These are phyloP conservation scores for Pseudomugil gertrudae DNA, from an alignment of 2,797 vertebrate genomes.

Conservation along the genomic window DNA sequence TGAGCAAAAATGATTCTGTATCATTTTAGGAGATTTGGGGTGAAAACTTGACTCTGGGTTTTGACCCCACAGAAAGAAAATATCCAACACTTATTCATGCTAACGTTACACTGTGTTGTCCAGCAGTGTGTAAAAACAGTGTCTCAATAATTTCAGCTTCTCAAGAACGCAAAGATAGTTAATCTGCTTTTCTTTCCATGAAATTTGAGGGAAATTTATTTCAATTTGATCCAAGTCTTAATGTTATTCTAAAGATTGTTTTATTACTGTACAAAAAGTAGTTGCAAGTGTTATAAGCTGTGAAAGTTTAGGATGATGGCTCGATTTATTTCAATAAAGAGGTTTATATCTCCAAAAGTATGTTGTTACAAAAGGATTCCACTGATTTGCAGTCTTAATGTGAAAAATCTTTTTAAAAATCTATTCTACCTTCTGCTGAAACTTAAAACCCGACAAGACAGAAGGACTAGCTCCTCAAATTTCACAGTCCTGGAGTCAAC, in stretches of 20 bases:
- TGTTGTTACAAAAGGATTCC: background rate
- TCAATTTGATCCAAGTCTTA: background rate
- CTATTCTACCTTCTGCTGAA: constrained; percentile 12
- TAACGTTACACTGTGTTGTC: background rate
- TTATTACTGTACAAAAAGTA: background rate
- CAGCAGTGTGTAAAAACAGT: background rate
- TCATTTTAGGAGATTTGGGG: too few species aligned
- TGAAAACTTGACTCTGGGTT: too few species aligned
- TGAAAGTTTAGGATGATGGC: too few species aligned
- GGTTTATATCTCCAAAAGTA: background rate
- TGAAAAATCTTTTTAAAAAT: background rate
- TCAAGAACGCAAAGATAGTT: background rate
- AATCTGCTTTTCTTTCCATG: background rate
- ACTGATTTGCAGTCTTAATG: constrained; percentile 2
- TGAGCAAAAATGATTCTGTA: background rate
- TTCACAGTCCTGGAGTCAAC: constrained; percentile 45
- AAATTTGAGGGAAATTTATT: background rate
- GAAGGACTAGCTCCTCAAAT: constrained; percentile 33
- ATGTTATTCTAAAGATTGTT: background rate
- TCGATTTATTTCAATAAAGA: background rate
- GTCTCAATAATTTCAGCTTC: background rate
- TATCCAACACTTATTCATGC: background rate
- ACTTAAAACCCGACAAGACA: constrained; percentile 33
- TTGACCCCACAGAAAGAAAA: background rate
- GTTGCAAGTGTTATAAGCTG: background rate